Percentiles rank a stretch among this genome's conserved stretches.
Conservation (phyloP, 2,113 vertebrate species). For the Scomber japonicus region DNA sequence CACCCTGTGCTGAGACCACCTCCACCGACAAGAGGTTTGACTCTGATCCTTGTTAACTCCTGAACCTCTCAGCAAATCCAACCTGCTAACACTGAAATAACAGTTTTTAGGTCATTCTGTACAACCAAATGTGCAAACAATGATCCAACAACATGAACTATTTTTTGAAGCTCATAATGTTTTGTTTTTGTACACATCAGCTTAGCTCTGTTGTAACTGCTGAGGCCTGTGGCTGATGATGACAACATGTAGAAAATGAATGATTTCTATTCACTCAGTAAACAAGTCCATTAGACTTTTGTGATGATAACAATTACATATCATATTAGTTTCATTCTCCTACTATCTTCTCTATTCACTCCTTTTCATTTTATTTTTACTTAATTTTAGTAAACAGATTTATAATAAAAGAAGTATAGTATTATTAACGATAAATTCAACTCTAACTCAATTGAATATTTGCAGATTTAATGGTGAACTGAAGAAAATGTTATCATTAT, state of each 20-base stretch:
- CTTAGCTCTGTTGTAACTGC: no score
- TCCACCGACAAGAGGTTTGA: slow-evolving; percentile 18
- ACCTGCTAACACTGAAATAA: background rate
- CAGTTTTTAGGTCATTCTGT: background rate
- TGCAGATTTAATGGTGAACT: slow-evolving; percentile 19
- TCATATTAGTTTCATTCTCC: no score
- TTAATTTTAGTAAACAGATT: no score
- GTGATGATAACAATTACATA: no score
- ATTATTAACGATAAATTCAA: background rate
- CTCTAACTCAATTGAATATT: background rate
- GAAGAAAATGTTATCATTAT: slow-evolving; percentile 3
- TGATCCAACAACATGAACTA: background rate
- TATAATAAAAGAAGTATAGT: background rate
- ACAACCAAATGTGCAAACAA: background rate
- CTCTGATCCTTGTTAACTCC: background rate
- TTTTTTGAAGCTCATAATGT: background rate
- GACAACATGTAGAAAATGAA: no score
- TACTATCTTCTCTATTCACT: no score
- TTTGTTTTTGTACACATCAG: background rate
- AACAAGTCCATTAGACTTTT: no score
- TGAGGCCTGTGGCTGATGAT: background rate
- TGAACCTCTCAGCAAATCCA: background rate
- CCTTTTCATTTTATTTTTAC: no score
- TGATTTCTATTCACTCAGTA: no score
- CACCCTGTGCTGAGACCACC: slow-evolving; percentile 6